These are phyloP conservation scores for Oxytorus armatus DNA, from an alignment of 2,888 invertebrate genomes.

Conservation along the genomic window DNA sequence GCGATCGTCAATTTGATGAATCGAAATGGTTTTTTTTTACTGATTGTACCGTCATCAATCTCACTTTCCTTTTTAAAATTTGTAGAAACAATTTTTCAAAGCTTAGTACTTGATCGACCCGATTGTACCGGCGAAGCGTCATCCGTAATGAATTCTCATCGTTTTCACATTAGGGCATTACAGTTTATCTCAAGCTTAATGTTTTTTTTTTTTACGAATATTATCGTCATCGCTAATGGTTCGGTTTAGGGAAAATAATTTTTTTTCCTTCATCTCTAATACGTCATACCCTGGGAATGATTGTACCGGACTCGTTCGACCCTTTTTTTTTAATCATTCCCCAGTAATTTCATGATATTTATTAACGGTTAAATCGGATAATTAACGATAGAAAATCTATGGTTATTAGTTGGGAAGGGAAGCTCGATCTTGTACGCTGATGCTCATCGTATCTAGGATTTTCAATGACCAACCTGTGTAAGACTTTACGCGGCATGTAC, in stretches of 20 bases:
- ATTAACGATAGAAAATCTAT: constrained; percentile 64
- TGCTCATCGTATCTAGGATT: constrained; percentile 25
- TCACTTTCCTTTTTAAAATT: too few species aligned
- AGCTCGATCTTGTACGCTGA: not conserved
- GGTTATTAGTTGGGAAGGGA: constrained; percentile 33
- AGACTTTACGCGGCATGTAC: constrained; percentile 70
- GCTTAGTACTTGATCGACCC: too few species aligned
- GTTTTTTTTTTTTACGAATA: constrained; percentile 5
- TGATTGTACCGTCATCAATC: constrained; percentile 12
- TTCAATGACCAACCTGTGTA: constrained; percentile 58
- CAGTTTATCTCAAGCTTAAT: constrained; percentile 1
- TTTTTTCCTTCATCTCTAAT: not conserved
- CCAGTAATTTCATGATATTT: constrained; percentile 38
- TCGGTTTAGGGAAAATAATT: not conserved
- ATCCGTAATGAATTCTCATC: constrained; percentile 6
- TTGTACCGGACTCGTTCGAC: constrained; percentile 9
- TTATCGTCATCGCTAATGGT: not conserved
- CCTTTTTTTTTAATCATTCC: constrained; percentile 15
- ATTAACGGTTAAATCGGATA: constrained; percentile 55
- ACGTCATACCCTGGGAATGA: constrained; percentile 14
- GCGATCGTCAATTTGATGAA: not conserved
- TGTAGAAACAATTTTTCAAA: too few species aligned
- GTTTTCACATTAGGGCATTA: constrained; percentile 8
- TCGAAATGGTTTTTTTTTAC: not conserved
- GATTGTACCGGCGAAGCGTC: not conserved